Percentiles rank a stretch among this genome's conserved stretches.
Conservation (phyloP, 2,113 vertebrate species). For the Tachuris rubrigastra region DNA sequence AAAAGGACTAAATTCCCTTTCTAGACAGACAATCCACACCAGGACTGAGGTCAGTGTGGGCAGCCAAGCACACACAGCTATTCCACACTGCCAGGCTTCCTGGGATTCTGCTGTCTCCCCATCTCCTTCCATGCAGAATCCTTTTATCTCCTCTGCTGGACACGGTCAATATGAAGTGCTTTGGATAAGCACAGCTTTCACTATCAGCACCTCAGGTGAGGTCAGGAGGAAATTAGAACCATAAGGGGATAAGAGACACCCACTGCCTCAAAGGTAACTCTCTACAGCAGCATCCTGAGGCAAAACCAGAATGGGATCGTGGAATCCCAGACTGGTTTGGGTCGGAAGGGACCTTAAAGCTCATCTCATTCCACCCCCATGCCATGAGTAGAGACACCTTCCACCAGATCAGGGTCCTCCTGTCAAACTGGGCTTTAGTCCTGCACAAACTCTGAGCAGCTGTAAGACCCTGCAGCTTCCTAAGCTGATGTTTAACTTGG, state of each 20-base stretch:
- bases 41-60: background rate
- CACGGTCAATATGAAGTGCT: background rate
- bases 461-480: background rate
- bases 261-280: background rate
- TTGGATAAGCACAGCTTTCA: background rate
- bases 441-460: background rate
- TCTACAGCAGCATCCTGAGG: rapidly evolving
- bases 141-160: background rate
- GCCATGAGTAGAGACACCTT: too few species aligned
- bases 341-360: background rate
- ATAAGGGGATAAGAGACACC: background rate
- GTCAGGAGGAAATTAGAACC: background rate
- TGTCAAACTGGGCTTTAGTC: background rate
- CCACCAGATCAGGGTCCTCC: background rate
- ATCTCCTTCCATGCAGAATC: background rate
- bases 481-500: background rate
- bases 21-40: background rate
- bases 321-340: background rate
- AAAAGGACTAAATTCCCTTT: background rate
- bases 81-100: background rate
- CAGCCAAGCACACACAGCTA: background rate
- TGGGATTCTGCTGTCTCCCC: background rate
- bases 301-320: rapidly evolving
- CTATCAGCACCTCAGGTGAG: background rate
- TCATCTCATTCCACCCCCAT: background rate